Base-by-base conservation (phyloP, 2,797 vertebrate species). In the Sebastes variabilis region DNA sequence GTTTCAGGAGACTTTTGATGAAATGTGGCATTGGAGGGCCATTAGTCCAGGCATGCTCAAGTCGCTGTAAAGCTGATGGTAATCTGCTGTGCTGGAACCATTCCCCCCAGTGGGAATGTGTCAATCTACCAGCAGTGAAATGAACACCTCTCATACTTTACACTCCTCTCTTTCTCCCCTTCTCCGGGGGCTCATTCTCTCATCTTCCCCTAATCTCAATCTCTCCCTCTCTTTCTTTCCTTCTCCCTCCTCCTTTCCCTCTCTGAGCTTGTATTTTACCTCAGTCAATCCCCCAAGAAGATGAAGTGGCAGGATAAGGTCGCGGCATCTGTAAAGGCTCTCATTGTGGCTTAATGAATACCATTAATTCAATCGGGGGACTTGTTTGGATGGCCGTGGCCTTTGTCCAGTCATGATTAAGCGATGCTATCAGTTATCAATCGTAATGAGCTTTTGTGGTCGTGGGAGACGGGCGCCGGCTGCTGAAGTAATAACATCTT, bases 391-490 rank as follows among this genome's bases (percentile, higher is more conserved):
- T 83, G 89, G 84, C 83, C 67, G n/a, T 91, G 86, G 92, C 91
- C 92, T 95, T 94, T 95, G 89, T 95, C 93, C 89, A 81, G 93
- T 86, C 90, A 86, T 93, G 91, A 94, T 95, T 91, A 95, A 94
- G 88, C 59, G 86, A 93, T 95, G 83, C 83, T 93, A 95, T 96
- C 94, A 94, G 91, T 94, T 94, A 94, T 95, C 94, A 94, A 92
- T 94, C 27, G 81, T 95, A 95, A 94, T 95, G 89, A 93, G 94
- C 91, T 92, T 94, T 91, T 89, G 88, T 90, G 83, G 77, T 88
- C 9, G 67, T 81, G 85, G 86, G 86, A 90, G 88, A 88, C 22
- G 1, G 75, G 56, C 25, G 65, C 72, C 55, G 34, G 86, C 83
- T 81, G 77, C 73, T 80, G 85, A 89, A 92, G 92, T 90, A 92